Percentiles rank a stretch among this genome's conserved stretches.
Evolutionary conservation across 2,888 invertebrate species (phyloP).

Genomic region (Oscheius onirici): DNA sequence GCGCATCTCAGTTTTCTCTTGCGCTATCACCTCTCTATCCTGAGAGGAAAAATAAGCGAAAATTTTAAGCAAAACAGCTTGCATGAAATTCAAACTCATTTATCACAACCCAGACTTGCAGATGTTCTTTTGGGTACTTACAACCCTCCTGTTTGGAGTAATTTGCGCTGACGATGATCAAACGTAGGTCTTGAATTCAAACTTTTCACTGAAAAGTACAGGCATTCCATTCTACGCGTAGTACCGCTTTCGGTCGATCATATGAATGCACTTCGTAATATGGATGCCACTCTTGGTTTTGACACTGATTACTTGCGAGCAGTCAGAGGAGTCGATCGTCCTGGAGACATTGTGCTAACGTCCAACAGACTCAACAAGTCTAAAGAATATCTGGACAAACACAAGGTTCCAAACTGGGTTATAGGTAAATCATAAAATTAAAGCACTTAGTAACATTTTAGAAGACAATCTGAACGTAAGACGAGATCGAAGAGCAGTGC

Average conservation of each 20-base stretch:
- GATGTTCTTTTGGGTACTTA: conserved; percentile 6
- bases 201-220: neutral
- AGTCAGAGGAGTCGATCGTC: neutral
- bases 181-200: neutral
- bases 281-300: conserved; percentile 11
- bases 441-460: neutral
- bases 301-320: conserved; percentile 20
- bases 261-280: conserved; percentile 10
- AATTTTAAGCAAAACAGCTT: too few species aligned
- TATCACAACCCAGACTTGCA: neutral
- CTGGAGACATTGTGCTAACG: conserved; percentile 4
- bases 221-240: conserved; percentile 24
- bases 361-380: neutral
- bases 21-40: neutral
- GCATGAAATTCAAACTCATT: too few species aligned
- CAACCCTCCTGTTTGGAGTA: neutral
- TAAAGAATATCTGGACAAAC: conserved; percentile 11
- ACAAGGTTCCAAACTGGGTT: conserved; percentile 19
- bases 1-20: neutral
- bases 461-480: conserved; percentile 14
- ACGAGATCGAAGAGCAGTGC: conserved; percentile 18
- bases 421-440: neutral
- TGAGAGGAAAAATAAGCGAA: neutral
- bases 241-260: conserved; percentile 10
- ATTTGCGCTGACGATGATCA: neutral